Conservation (phyloP, 2,113 vertebrate species). For the Gulo gulo region DNA sequence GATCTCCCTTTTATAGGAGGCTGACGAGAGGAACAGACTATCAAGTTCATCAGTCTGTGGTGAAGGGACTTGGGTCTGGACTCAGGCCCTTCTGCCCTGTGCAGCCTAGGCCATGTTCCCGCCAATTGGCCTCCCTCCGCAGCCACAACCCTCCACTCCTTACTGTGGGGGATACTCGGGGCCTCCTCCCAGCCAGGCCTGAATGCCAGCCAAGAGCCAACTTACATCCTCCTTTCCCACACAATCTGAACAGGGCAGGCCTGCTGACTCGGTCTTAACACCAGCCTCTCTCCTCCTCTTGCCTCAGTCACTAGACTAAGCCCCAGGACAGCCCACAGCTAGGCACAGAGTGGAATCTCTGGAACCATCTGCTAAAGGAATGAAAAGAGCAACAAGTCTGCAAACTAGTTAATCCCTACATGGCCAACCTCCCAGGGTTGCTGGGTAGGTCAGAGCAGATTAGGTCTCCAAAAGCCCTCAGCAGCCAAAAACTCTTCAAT, state of each 20-base stretch:
- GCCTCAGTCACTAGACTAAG: not conserved
- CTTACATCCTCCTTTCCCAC: not conserved
- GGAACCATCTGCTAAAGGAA: not conserved
- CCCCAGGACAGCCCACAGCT: not conserved
- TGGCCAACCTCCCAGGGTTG: not conserved
- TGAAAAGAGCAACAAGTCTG: not conserved
- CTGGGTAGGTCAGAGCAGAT: not conserved
- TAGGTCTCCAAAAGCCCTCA: not conserved
- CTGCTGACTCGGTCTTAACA: not conserved
- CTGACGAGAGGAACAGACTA: not conserved
- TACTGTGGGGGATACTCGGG: not conserved
- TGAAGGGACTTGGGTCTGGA: not conserved
- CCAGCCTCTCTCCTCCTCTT: not conserved
- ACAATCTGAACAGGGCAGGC: not conserved
- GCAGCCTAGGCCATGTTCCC: not conserved
- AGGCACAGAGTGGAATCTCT: not conserved
- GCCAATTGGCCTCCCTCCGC: not conserved
- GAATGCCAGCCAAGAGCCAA: not conserved
- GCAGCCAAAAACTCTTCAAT: not conserved
- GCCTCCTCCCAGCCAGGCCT: not conserved
- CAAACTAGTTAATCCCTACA: not conserved
- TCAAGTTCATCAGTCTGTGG: not conserved
- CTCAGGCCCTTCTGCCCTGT: not conserved
- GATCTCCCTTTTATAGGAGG: not conserved
- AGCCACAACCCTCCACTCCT: not conserved